Conservation (phyloP, 2,888 invertebrate genomes). For the Unio delphinus region DNA sequence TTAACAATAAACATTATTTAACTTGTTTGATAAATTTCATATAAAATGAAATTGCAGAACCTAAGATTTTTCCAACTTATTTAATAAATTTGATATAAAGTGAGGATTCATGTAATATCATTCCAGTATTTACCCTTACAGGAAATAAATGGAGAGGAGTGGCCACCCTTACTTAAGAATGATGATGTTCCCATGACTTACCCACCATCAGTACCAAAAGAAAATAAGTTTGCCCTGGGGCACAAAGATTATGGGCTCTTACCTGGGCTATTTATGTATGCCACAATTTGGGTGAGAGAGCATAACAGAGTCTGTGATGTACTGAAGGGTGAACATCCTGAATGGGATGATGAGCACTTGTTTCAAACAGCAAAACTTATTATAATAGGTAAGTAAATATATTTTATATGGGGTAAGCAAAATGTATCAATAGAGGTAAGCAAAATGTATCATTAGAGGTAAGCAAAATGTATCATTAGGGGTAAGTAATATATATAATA, state of each 20-base stretch:
- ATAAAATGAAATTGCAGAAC: too few species aligned
- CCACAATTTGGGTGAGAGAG: conserved; percentile 72
- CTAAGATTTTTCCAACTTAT: too few species aligned
- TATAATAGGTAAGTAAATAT: conserved; percentile 33
- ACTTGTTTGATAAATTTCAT: too few species aligned
- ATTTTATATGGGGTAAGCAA: too few species aligned
- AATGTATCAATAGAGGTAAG: too few species aligned
- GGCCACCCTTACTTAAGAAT: conserved; percentile 66
- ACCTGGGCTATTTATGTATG: conserved; percentile 69
- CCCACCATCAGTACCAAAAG: conserved; percentile 56
- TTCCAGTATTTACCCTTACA: conserved; percentile 12
- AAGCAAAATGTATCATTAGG: too few species aligned
- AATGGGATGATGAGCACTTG: conserved; percentile 71
- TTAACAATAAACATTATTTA: too few species aligned
- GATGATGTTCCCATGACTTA: conserved; percentile 66
- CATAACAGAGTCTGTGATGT: conserved; percentile 72
- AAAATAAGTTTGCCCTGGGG: conserved; percentile 69
- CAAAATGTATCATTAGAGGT: too few species aligned
- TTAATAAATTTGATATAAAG: too few species aligned
- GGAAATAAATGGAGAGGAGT: conserved; percentile 69
- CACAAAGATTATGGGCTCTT: conserved; percentile 70
- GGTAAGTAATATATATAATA: too few species aligned
- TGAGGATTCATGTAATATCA: too few species aligned
- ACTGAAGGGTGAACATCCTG: conserved; percentile 66
- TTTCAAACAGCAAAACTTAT: conserved; percentile 71